These are phyloP conservation scores for Ecliptopera silaceata DNA, from an alignment of 2,888 invertebrate species.

Conservation along the genomic window DNA sequence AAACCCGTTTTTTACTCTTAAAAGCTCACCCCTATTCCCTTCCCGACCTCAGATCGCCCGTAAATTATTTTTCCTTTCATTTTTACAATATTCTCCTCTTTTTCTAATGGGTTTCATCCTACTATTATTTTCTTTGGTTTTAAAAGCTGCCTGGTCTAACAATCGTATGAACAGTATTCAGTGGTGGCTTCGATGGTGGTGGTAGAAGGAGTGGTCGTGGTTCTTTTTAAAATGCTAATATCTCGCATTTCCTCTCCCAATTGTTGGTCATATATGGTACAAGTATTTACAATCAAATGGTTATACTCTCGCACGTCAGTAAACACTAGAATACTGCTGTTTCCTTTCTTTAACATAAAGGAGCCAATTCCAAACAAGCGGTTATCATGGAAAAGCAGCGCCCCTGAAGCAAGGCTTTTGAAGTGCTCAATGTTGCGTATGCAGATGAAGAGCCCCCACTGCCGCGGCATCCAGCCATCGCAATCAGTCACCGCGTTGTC, in stretches of 20 bases:
- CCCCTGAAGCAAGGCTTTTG: slow-evolving; percentile 19
- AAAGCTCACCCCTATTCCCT: too few relatives aligned
- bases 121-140: too few relatives aligned
- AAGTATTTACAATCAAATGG: slow-evolving; percentile 1
- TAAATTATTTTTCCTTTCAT: too few relatives aligned
- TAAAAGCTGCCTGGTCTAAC: too few relatives aligned
- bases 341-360: slow-evolving; percentile 15
- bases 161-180: too few relatives aligned
- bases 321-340: slow-evolving; percentile 18
- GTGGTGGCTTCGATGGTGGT: not conserved
- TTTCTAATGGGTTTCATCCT: too few relatives aligned
- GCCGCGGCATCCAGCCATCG: slow-evolving; percentile 24
- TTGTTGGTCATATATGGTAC: not conserved
- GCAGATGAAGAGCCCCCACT: slow-evolving; percentile 28
- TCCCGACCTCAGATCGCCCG: too few relatives aligned
- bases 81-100: too few relatives aligned
- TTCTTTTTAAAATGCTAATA: too few relatives aligned
- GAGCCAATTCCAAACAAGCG: slow-evolving; percentile 17
- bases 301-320: slow-evolving; percentile 19
- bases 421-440: slow-evolving; percentile 11
- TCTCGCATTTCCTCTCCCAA: too few relatives aligned
- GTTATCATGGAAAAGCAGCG: slow-evolving; percentile 10
- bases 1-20: too few relatives aligned
- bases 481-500: slow-evolving; percentile 16
- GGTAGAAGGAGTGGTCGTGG: too few relatives aligned